These are phyloP conservation scores for Tuberolachnus salignus DNA, from an alignment of 2,888 invertebrate species.

Conservation along the genomic window DNA sequence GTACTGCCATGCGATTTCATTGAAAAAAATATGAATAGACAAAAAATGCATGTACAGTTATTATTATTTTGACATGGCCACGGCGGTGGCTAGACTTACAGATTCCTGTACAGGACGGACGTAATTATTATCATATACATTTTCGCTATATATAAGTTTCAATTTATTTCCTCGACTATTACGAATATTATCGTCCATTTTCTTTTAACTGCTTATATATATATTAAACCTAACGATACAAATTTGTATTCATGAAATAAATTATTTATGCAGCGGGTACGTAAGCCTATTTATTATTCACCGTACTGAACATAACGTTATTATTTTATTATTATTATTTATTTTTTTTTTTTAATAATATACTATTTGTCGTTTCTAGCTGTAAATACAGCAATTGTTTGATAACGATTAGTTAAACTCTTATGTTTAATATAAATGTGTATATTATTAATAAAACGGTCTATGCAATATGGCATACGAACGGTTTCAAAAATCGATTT, in stretches of 20 bases:
- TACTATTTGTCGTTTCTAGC: no score
- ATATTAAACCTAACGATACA: neutral
- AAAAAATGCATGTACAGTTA: slow-evolving; percentile 33
- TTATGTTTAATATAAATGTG: no score
- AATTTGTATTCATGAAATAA: neutral
- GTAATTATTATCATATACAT: slow-evolving; percentile 26
- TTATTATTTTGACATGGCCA: slow-evolving; percentile 29
- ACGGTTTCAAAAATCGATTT: no score
- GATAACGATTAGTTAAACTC: no score
- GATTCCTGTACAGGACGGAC: neutral
- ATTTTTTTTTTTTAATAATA: no score
- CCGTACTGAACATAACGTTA: neutral
- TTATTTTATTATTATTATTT: no score
- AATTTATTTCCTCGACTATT: neutral
- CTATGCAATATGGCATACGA: no score
- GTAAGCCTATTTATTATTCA: neutral
- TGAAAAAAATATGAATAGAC: slow-evolving; percentile 38
- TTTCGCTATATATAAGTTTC: neutral
- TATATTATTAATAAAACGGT: no score
- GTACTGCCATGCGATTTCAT: neutral
- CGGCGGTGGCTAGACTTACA: slow-evolving; percentile 17
- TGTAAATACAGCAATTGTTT: no score
- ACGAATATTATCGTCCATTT: neutral
- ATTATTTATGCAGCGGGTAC: no score
- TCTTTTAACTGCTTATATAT: neutral